phyloP scores from a whole-genome alignment of 2,113 vertebrate species.

The Neogale vison region DNA sequence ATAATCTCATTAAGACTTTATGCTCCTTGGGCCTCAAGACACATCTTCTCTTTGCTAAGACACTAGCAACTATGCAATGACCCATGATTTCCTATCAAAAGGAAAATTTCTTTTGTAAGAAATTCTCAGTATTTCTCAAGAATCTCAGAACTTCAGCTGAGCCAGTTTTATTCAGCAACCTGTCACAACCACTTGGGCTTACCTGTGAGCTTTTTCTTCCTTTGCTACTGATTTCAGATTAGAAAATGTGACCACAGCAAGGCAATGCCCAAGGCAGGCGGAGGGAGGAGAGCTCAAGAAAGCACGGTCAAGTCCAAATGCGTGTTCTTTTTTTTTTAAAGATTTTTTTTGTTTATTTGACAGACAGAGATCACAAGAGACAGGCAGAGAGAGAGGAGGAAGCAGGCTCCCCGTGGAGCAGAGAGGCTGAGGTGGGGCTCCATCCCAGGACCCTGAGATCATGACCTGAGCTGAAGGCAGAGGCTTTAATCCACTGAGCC shows the following conservation, averaged over 20 bases:
- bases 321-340: background rate
- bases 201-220: slow-evolving; percentile 50
- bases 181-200: slow-evolving; percentile 40
- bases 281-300: background rate
- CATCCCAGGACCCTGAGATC: too few relatives aligned
- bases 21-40: slow-evolving; percentile 41
- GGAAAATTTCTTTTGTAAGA: slow-evolving; percentile 71
- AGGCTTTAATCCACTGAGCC: too few relatives aligned
- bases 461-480: too few relatives aligned
- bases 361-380: too few relatives aligned
- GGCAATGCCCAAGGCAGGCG: background rate
- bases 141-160: slow-evolving; percentile 55
- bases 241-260: slow-evolving; percentile 48
- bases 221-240: slow-evolving; percentile 52
- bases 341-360: too few relatives aligned
- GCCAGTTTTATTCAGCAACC: slow-evolving; percentile 69
- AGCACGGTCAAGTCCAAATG: background rate
- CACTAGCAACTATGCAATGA: slow-evolving; percentile 21
- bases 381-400: too few relatives aligned
- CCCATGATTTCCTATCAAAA: slow-evolving; percentile 48
- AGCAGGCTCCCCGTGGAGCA: too few relatives aligned
- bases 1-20: slow-evolving; percentile 54
- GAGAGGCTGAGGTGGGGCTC: too few relatives aligned
- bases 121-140: slow-evolving; percentile 58
- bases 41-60: slow-evolving; percentile 53